Conservation (phyloP, 30 jellyfish, hydroid and myxozoan genomes). For the Clytia hemisphaerica region DNA sequence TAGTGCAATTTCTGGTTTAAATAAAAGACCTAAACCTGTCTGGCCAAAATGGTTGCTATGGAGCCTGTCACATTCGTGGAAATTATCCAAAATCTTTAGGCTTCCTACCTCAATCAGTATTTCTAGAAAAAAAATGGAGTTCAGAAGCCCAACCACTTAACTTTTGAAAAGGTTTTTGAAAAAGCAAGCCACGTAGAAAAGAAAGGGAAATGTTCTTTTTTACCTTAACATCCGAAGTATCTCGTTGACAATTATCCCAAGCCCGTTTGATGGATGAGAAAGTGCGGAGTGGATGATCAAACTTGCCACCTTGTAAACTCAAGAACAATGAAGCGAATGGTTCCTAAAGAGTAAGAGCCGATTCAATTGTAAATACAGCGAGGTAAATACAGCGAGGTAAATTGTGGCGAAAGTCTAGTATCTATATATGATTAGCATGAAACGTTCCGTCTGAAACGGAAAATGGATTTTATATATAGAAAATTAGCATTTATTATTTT, state of each 20-base stretch:
- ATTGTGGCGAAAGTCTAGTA: no score
- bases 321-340: constrained; percentile 93
- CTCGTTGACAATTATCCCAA: constrained; percentile 95
- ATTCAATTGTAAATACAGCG: no score
- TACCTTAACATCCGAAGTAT: constrained; percentile 97
- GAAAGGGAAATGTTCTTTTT: background rate
- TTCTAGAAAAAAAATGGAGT: background rate
- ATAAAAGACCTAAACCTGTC: no score
- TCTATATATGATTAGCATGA: no score
- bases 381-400: no score
- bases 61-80: no score
- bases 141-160: background rate
- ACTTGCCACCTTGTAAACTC: constrained; percentile 90
- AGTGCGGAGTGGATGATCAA: constrained; percentile 96
- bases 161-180: background rate
- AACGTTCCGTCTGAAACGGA: no score
- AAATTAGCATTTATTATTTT: no score
- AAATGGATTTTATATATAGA: no score
- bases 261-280: constrained; percentile 79
- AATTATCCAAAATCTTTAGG: no score
- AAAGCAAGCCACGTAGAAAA: background rate
- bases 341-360: constrained; percentile 40
- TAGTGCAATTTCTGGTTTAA: no score
- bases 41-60: no score
- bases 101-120: background rate